Evolutionary conservation across 2,888 invertebrate genomes (phyloP).

Genomic region (Eupithecia centaureata): DNA sequence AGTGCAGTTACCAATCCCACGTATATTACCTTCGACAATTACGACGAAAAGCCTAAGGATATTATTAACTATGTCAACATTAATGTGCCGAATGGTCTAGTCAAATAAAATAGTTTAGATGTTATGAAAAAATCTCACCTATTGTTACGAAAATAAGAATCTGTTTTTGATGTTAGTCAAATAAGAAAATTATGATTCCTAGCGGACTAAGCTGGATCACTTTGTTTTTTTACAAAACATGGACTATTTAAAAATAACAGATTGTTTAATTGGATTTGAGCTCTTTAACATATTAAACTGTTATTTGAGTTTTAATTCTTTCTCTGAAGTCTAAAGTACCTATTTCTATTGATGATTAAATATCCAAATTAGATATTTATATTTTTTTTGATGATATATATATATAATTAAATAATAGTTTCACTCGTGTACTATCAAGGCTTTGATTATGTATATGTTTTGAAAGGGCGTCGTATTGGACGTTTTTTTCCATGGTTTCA

Average conservation of each 20-base stretch:
- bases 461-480: not conserved
- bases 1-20: conserved; percentile 73
- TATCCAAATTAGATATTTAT: too few relatives aligned
- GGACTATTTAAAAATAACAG: not conserved
- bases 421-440: not conserved
- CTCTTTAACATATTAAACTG: not conserved
- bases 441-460: not conserved
- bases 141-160: conserved; percentile 36
- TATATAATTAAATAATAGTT: too few relatives aligned
- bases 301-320: not conserved
- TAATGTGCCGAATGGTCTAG: conserved; percentile 76
- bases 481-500: not conserved
- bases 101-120: conserved; percentile 63
- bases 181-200: not conserved
- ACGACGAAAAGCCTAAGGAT: conserved; percentile 72
- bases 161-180: conserved; percentile 18
- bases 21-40: conserved; percentile 69
- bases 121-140: conserved; percentile 48
- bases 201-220: not conserved
- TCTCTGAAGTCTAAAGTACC: not conserved
- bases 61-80: conserved; percentile 64
- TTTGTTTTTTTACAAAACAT: not conserved
- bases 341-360: not conserved
- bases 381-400: too few relatives aligned
- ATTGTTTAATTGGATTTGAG: not conserved